Conservation (phyloP, 2,797 vertebrate genomes). For the Tarsius wallacei region DNA sequence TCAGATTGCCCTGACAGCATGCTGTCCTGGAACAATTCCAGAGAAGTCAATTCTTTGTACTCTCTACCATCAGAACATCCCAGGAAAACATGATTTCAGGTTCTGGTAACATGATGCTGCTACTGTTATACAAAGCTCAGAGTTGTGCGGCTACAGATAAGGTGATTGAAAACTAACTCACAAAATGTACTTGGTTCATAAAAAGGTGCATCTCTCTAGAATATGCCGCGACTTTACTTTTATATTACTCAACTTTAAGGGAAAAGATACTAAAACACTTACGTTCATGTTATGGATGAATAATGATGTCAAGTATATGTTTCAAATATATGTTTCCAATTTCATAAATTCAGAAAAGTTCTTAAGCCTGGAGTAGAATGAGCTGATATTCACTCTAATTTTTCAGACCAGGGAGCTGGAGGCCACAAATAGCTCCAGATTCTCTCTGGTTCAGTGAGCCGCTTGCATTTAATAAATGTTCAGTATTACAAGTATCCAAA, state of each 20-base stretch:
- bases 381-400: constrained; percentile 77
- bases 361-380: constrained; percentile 72
- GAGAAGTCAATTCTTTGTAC: constrained; percentile 44
- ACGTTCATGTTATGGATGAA: constrained; percentile 34
- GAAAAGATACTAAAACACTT: constrained; percentile 50
- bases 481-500: constrained; percentile 76
- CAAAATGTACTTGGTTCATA: constrained; percentile 47
- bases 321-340: constrained; percentile 77
- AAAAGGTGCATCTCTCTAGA: constrained; percentile 24
- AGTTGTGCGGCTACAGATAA: constrained; percentile 38
- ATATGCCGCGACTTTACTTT: constrained; percentile 44
- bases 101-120: constrained; percentile 29
- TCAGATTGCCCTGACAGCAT: constrained; percentile 49
- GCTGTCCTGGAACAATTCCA: constrained; percentile 61
- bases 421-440: constrained; percentile 65
- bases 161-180: neutral
- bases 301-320: constrained; percentile 57
- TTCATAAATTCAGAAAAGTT: constrained; percentile 77
- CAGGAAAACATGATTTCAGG: constrained; percentile 28
- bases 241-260: constrained; percentile 45
- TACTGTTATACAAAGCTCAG: constrained; percentile 34
- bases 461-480: constrained; percentile 80
- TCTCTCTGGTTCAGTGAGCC: constrained; percentile 71
- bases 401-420: constrained; percentile 80
- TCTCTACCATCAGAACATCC: constrained; percentile 14